Evolutionary conservation across 92 coral and sea anemone species (phyloP), one percentile per base, ranked within the genome.

Genomic region (Epizoanthus scotinus): DNA sequence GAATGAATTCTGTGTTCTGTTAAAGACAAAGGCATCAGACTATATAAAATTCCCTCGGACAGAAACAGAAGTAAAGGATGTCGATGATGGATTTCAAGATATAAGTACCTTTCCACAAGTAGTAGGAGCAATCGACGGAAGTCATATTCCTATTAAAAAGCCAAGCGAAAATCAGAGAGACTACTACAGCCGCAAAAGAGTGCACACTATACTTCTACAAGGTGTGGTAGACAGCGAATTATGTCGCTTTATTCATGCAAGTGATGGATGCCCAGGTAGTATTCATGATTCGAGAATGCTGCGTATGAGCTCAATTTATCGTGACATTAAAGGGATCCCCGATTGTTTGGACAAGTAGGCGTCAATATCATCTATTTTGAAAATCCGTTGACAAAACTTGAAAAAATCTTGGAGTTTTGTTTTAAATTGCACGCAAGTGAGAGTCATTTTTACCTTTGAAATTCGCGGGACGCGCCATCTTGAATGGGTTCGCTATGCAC

Each of bases 191-290:
- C 57, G 62, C 13, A 83, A 83, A 74, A 25, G 26, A 52, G 68
- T 73, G n/a, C 74, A 73, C 73, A 72, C 63, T 24, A 42, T n/a
- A n/a, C n/a, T n/a, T n/a, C n/a, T n/a, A n/a, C n/a, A n/a, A n/a
- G n/a, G n/a, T n/a, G 86, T 82, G 47, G 86, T 38, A 15, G 47
- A 70, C 60, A 70, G 71, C 24, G 56, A 60, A 34, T 78, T n/a
- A n/a, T n/a, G 86, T 44, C 70, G 61, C 21, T 82, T 71, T 71
- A 59, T 22, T n/a, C 86, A 83, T 71, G 73, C 71, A 22, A 71
- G 70, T 72, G 77, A 63, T 47, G 86, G 86, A 27, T 83, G 56
- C 62, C 81, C 52, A 27, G 86, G 86, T 0, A 83, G 86, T 49
- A 72, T 44, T 31, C 80, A 70, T 49, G 86, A 83, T 25, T 34